Conservation (phyloP, 2,113 vertebrate genomes). For the Hemicordylus capensis region DNA sequence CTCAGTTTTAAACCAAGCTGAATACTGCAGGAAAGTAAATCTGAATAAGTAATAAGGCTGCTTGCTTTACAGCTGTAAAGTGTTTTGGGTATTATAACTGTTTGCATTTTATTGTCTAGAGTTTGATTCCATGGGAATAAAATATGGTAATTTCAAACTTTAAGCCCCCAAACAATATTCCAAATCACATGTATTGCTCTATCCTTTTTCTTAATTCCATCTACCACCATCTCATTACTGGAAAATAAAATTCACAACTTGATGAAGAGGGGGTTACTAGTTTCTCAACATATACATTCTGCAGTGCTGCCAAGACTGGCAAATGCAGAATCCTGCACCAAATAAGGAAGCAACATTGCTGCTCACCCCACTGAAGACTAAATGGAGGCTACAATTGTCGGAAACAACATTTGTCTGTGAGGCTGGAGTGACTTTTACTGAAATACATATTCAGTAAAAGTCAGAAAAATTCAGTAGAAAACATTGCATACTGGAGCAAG, state of each 20-base stretch:
- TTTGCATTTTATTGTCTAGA: slow-evolving; percentile 39
- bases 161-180: slow-evolving; percentile 6
- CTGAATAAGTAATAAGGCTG: slow-evolving; percentile 55
- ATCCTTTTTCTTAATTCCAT: slow-evolving; percentile 22
- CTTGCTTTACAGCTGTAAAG: slow-evolving; percentile 41
- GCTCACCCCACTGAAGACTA: not conserved
- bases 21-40: slow-evolving; percentile 39
- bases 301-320: not conserved
- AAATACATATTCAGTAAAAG: not conserved
- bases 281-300: not conserved
- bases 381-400: not conserved
- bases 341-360: not conserved
- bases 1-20: slow-evolving; percentile 27
- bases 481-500: not conserved
- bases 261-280: not conserved
- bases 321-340: not conserved
- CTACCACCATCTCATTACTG: not conserved
- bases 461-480: too few relatives aligned
- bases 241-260: slow-evolving; percentile 2
- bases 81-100: slow-evolving; percentile 31
- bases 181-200: slow-evolving; percentile 2
- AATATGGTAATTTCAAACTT: slow-evolving; percentile 31
- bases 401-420: not conserved
- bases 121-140: slow-evolving; percentile 25
- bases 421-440: not conserved